Evolutionary conservation across 2,888 invertebrate species (phyloP).

Genomic region (Marasmarcha lunaedactyla): DNA sequence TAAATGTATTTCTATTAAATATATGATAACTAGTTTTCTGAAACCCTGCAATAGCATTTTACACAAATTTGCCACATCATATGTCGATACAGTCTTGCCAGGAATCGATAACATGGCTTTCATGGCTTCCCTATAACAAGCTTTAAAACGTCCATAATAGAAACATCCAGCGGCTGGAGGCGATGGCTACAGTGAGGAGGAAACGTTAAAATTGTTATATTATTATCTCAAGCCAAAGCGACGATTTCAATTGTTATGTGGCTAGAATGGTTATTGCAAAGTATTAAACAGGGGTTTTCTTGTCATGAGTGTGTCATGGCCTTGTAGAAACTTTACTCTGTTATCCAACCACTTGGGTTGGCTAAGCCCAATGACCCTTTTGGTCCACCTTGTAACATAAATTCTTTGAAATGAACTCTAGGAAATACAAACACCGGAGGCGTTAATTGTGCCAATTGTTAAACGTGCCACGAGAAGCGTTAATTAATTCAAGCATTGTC

Average conservation of each 20-base stretch:
- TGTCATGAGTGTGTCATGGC: constrained; percentile 7
- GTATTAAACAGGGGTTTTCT: constrained; percentile 14
- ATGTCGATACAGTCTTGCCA: constrained; percentile 15
- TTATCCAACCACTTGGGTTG: too few relatives aligned
- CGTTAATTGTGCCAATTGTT: too few relatives aligned
- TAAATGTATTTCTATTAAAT: constrained; percentile 10
- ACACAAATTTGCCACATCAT: constrained; percentile 13
- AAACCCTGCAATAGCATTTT: constrained; percentile 11
- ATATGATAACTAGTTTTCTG: constrained; percentile 9
- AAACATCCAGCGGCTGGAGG: constrained; percentile 12
- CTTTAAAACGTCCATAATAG: constrained; percentile 6
- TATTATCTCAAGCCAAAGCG: constrained; percentile 13
- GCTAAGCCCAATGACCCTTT: too few relatives aligned
- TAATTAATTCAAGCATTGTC: not conserved
- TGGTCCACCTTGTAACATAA: too few relatives aligned
- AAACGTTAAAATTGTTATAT: constrained; percentile 10
- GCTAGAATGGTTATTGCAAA: constrained; percentile 14
- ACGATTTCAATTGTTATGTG: constrained; percentile 14
- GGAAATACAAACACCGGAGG: too few relatives aligned
- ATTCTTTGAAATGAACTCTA: too few relatives aligned
- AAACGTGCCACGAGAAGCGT: not conserved
- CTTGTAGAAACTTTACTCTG: too few relatives aligned
- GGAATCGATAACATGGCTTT: constrained; percentile 16
- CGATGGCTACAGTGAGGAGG: constrained; percentile 11
- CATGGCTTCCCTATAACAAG: too few relatives aligned